phyloP scores from a whole-genome alignment of 2,888 invertebrate species.

The Parasteatoda lunata region DNA sequence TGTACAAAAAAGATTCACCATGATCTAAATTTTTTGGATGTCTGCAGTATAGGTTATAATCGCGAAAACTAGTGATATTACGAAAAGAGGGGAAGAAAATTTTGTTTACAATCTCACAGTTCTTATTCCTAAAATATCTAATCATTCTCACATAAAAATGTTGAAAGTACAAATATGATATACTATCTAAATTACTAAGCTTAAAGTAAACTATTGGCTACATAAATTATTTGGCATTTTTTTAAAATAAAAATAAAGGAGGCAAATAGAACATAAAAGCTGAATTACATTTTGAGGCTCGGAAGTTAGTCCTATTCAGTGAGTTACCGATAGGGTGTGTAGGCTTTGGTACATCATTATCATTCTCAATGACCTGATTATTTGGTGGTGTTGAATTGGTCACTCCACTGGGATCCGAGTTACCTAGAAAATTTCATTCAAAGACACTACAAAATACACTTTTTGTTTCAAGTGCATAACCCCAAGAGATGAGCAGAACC shows the following conservation, averaged over 20 bases:
- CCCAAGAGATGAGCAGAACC: background rate
- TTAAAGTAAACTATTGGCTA: too few relatives aligned
- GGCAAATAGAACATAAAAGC: conserved; percentile 36
- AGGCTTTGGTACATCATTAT: conserved; percentile 70
- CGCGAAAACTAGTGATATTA: background rate
- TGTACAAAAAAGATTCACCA: too few relatives aligned
- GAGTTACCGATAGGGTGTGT: conserved; percentile 71
- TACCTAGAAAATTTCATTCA: conserved; percentile 78
- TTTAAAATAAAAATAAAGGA: background rate
- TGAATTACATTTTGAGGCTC: conserved; percentile 86
- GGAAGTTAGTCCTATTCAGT: conserved; percentile 84
- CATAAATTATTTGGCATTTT: too few relatives aligned
- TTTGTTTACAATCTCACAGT: background rate
- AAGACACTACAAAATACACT: conserved; percentile 60
- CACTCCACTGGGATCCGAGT: conserved; percentile 71
- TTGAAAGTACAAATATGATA: too few relatives aligned
- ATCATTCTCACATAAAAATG: too few relatives aligned
- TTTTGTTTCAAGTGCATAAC: background rate
- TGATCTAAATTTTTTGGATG: too few relatives aligned
- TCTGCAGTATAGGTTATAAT: conserved; percentile 1
- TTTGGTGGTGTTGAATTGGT: conserved; percentile 56
- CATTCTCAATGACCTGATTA: conserved; percentile 76
- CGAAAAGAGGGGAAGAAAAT: conserved; percentile 11
- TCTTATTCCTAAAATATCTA: too few relatives aligned
- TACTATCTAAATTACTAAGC: too few relatives aligned